A percentile compares a stretch with the other conserved stretches of the same genome.
Evolutionary conservation across 1,140 invertebrate genomes (phyloP).

Genomic region (Kradibia gibbosae): DNA sequence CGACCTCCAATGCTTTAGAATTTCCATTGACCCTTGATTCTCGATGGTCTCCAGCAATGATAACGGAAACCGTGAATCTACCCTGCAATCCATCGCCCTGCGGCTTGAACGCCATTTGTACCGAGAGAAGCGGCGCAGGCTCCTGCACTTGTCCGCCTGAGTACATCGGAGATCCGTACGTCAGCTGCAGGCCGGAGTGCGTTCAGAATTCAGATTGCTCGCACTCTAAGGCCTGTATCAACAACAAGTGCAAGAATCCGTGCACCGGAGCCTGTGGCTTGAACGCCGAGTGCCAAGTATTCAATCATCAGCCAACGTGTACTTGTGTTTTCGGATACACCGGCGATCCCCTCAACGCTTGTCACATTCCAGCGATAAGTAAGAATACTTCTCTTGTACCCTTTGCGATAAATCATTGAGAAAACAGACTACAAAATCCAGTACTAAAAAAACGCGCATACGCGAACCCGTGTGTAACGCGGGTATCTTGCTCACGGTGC

Average conservation of each 20-base stretch:
- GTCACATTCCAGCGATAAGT: slow-evolving; percentile 78
- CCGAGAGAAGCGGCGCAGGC: slow-evolving; percentile 82
- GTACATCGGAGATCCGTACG: slow-evolving; percentile 88
- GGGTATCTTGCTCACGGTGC: no score
- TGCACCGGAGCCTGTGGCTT: slow-evolving; percentile 85
- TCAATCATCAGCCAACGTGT: slow-evolving; percentile 87
- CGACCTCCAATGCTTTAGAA: not conserved
- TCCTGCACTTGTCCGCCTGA: slow-evolving; percentile 86
- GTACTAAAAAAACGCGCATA: no score
- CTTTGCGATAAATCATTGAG: slow-evolving; percentile 48
- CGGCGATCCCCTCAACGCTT: slow-evolving; percentile 84
- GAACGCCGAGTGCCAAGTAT: slow-evolving; percentile 86
- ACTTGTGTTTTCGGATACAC: slow-evolving; percentile 82
- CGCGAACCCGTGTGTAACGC: no score
- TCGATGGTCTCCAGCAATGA: slow-evolving; percentile 37
- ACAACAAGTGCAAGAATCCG: slow-evolving; percentile 87
- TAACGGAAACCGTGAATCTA: slow-evolving; percentile 65
- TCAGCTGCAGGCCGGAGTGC: slow-evolving; percentile 85
- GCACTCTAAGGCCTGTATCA: slow-evolving; percentile 82
- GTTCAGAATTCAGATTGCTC: slow-evolving; percentile 86
- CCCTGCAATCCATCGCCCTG: slow-evolving; percentile 89
- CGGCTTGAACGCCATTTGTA: slow-evolving; percentile 85
- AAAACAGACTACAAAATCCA: no score
- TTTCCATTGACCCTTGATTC: not conserved
- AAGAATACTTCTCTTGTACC: slow-evolving; percentile 65